Evolutionary conservation across 2,113 vertebrate species (phyloP).

Genomic region (Collichthys lucidus): DNA sequence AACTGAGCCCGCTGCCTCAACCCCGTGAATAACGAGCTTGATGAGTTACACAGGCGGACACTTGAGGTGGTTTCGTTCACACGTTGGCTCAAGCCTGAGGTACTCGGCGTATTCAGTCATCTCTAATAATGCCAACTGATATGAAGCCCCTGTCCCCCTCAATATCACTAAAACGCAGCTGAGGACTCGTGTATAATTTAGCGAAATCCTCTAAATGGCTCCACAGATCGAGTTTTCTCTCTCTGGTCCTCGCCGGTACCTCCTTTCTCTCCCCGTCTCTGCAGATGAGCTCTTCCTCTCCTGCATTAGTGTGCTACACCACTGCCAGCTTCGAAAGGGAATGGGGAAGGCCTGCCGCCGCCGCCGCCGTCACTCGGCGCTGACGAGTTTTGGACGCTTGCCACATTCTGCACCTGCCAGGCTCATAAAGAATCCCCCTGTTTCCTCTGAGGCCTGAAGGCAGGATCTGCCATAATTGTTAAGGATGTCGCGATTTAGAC

Average conservation of each 20-base stretch:
- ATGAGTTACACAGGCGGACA: slow-evolving; percentile 41
- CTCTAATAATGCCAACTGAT: slow-evolving; percentile 57
- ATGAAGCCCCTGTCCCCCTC: slow-evolving; percentile 57
- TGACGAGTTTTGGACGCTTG: slow-evolving; percentile 71
- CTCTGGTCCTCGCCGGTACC: slow-evolving; percentile 18
- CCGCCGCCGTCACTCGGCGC: slow-evolving; percentile 43
- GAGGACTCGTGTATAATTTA: slow-evolving; percentile 54
- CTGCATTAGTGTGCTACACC: slow-evolving; percentile 59
- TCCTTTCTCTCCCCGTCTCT: slow-evolving; percentile 5
- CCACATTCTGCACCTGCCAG: slow-evolving; percentile 79
- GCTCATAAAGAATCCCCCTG: slow-evolving; percentile 78
- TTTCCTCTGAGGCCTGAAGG: slow-evolving; percentile 64
- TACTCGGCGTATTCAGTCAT: slow-evolving; percentile 53
- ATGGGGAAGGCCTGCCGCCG: slow-evolving; percentile 46
- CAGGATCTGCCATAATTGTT: slow-evolving; percentile 77
- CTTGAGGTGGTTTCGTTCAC: slow-evolving; percentile 45
- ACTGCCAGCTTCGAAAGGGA: slow-evolving; percentile 62
- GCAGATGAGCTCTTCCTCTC: slow-evolving; percentile 61
- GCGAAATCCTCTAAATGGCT: slow-evolving; percentile 49
- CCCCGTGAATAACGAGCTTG: slow-evolving; percentile 29
- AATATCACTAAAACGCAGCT: slow-evolving; percentile 44
- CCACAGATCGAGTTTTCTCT: slow-evolving; percentile 30
- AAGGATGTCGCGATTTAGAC: slow-evolving; percentile 72
- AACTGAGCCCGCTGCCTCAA: slow-evolving; percentile 30
- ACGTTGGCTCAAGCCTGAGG: slow-evolving; percentile 27